Percentiles rank a stretch among this genome's conserved stretches.
These are phyloP conservation scores for Diadegma fenestrale DNA, from an alignment of 2,888 invertebrate genomes.

Conservation along the genomic window DNA sequence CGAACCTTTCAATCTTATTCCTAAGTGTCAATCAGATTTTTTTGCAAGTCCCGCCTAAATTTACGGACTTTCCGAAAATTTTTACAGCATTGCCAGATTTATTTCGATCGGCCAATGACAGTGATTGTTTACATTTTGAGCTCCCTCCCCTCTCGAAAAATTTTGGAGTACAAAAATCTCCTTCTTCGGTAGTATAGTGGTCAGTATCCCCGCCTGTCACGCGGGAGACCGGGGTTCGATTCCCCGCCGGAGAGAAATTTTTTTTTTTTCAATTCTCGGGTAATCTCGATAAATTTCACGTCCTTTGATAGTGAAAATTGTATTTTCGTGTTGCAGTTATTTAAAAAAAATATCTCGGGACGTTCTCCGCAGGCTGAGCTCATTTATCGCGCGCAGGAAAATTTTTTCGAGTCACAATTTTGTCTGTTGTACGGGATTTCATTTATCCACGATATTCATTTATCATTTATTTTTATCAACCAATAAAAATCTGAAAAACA, in stretches of 20 bases:
- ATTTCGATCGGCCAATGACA: not conserved
- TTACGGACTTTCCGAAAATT: not conserved
- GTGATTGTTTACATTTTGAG: not conserved
- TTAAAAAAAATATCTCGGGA: no score
- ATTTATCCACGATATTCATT: not conserved
- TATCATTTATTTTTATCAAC: not conserved
- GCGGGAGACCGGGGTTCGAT: constrained; percentile 50
- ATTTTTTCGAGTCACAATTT: no score
- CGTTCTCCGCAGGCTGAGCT: no score
- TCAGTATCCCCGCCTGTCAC: constrained; percentile 80
- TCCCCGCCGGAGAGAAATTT: constrained; percentile 69
- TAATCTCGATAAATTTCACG: no score
- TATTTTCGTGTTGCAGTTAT: no score
- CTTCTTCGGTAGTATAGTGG: constrained; percentile 76
- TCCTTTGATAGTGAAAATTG: no score
- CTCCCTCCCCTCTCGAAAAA: not conserved
- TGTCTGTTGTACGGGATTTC: not conserved
- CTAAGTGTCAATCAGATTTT: no score
- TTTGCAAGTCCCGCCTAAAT: not conserved
- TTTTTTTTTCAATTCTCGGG: constrained; percentile 53
- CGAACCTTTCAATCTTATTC: no score
- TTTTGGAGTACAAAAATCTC: not conserved
- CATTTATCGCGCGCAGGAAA: no score
- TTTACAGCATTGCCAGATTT: not conserved
- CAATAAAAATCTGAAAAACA: not conserved